Base-by-base conservation (phyloP, 1,140 invertebrate species). In the Trachymyrmex cornetzi region DNA sequence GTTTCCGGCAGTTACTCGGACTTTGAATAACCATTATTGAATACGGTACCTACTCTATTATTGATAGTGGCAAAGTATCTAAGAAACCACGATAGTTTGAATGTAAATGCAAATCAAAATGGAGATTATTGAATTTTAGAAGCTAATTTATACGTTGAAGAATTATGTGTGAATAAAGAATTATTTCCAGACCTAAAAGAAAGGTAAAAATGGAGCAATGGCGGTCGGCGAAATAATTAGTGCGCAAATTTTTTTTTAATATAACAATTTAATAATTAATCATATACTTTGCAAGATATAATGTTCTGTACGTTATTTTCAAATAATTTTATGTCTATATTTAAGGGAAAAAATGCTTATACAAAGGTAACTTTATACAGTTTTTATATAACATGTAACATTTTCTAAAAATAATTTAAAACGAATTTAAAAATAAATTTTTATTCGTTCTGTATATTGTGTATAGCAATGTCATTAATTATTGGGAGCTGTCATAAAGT, bases 11-110 rank as follows among this genome's bases (percentile, higher is more conserved):
- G 80, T 82, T 61, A 74, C 67, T 74, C 38, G 80, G 69, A 81
- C 77, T 69, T 81, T 81, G 77, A 84, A 84, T 84, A 74, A 84
- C 55, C 80, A 84, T 75, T 84, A 84, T 84, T 75, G 69, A 84
- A 84, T 75, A 61, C n/a, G 24, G 4, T 22, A 48, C 11, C 11
- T 44, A 44, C 69, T 84, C 19, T 44, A 84, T 84, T 74, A 84
- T 63, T 75, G 69, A 75, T 50, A 61, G 19, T 38, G 38, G 24
- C 14, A 7, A 38, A 38, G 30, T 71, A 81, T 69, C 48, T 16
- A 81, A 55, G 64, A 79, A 53, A 16, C n/a, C 63, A 11, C 9
- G 48, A 24, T 55, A 71, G 4, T 7, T 72, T 38, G 22, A 9
- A 48, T 24, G 24, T 48, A 24, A 38, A 69, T 3, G 34, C 2